Base-by-base conservation (phyloP, 1,140 invertebrate genomes). In the Hormaphis cornu region DNA sequence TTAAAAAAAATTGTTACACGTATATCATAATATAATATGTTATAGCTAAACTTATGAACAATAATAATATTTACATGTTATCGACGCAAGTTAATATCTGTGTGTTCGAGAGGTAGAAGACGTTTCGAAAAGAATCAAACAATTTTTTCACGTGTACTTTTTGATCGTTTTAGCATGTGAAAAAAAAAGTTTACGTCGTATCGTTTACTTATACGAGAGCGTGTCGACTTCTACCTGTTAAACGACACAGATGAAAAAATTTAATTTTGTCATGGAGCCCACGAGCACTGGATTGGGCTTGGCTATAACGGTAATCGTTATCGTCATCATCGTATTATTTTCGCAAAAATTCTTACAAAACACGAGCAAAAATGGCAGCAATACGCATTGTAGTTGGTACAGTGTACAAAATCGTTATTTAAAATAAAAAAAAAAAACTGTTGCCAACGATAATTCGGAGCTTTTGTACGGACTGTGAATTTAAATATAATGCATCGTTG, bases 91-190 rank as follows among this genome's bases (percentile, higher is more conserved):
- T 40, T 12, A 30, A 44, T 66, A 66, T 66, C 61, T 66, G 61
- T 22, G 44, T 66, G 61, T 66, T 66, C 61, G 61, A 66, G 61
- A 66, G 61, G 44, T 44, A 66, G 61, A 66, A 66, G 18, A 22
- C 7, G 2, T 26, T 42, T 44, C 8, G 14, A 20, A 20, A 24
- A 24, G 6, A 22, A 20, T 6, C 20, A 20, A 20, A 18, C 7
- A 50, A 50, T 7, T 22, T 7, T 8, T 8, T 14, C 6, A 18
- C 12, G 14, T 4, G 16, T 8, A 50, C 20, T 14, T 50, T 22
- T 20, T 8, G 42, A n/a, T 8, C 16, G 20, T 18, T 50, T 7
- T 22, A 18, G 16, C 18, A 46, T 46, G 12, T 40, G 37, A 8
- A 8, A 8, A n/a, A n/a, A n/a, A n/a, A n/a, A n/a, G n/a, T n/a